phyloP scores from a whole-genome alignment of 2,797 vertebrate genomes.

The Cheirogaleus major region DNA sequence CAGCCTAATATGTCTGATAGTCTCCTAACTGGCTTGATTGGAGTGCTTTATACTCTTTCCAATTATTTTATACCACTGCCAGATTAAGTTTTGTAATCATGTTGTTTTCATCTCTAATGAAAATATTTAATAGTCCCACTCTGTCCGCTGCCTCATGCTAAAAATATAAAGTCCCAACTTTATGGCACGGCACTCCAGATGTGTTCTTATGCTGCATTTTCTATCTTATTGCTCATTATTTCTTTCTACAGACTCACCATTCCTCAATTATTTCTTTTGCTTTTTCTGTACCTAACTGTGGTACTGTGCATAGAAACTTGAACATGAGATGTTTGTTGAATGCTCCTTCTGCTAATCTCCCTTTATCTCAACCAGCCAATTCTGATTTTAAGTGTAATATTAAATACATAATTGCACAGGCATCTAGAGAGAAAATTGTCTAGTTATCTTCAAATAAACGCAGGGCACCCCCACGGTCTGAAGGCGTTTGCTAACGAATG shows the following conservation, averaged over 20 bases:
- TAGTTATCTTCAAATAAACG: background rate
- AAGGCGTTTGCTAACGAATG: background rate
- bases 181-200: background rate
- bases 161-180: background rate
- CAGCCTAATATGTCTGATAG: background rate
- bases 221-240: background rate
- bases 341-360: background rate
- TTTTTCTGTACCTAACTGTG: background rate
- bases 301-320: background rate
- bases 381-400: background rate
- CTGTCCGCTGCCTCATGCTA: background rate
- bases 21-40: background rate
- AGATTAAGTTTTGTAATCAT: background rate
- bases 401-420: background rate
- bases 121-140: background rate
- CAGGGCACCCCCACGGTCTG: background rate
- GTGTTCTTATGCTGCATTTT: background rate
- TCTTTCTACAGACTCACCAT: background rate
- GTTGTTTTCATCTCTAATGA: background rate
- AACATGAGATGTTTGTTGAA: background rate
- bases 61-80: background rate
- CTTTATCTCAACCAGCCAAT: background rate
- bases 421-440: background rate
- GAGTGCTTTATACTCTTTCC: background rate
- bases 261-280: background rate